Conservation (phyloP, 23 tunicate species). For the Ascidia mentula region DNA sequence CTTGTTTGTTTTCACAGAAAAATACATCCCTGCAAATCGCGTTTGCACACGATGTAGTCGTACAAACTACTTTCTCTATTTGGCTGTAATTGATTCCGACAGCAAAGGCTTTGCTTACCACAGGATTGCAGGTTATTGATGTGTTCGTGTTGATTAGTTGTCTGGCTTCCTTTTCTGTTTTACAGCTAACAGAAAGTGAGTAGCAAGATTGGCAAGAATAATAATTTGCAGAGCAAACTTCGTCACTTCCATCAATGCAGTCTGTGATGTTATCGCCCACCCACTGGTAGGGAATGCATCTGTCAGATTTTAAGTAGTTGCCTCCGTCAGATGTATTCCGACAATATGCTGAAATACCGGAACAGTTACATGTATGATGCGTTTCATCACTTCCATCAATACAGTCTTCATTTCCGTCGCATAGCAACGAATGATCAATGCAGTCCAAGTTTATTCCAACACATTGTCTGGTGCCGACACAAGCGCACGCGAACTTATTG, state of each 20-base stretch:
- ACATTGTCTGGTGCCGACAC: background rate
- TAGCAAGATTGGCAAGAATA: background rate
- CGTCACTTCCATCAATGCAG: slow-evolving; percentile 6
- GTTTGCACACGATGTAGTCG: background rate
- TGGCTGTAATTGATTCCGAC: background rate
- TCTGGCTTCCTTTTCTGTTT: background rate
- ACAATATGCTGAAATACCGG: background rate
- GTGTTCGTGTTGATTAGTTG: background rate
- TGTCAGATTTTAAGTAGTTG: background rate
- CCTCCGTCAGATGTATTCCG: background rate
- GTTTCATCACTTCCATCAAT: slow-evolving; percentile 3
- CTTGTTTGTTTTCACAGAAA: background rate
- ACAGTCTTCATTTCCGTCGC: background rate
- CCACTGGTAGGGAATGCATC: background rate
- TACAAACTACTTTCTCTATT: background rate
- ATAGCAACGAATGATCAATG: background rate
- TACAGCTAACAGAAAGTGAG: background rate
- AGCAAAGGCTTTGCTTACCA: background rate
- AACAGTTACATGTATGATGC: background rate
- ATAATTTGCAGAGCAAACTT: background rate
- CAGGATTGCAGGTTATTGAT: background rate
- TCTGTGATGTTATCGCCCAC: background rate
- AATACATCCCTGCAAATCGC: background rate
- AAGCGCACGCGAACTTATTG: background rate
- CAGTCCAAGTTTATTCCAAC: background rate